Percentiles rank a stretch among this genome's conserved stretches.
Conservation (phyloP, 1,140 invertebrate genomes). For the Drosophila pachea region DNA sequence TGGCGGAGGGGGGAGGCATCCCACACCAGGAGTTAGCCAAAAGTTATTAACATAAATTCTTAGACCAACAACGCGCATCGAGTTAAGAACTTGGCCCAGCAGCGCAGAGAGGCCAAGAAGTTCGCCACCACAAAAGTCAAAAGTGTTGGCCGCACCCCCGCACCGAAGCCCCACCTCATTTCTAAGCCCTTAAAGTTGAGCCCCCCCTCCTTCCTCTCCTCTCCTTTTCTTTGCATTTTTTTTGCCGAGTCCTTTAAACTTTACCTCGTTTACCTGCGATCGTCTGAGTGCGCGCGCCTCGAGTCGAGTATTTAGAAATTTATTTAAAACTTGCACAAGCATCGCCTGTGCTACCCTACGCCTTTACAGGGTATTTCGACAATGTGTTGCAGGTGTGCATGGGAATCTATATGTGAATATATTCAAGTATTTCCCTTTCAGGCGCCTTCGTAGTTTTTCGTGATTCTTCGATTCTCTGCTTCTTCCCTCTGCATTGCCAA, state of each 20-base stretch:
- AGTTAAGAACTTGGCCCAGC: conserved; percentile 29
- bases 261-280: conserved; percentile 70
- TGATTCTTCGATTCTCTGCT: too few species aligned
- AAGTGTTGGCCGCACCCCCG: conserved; percentile 56
- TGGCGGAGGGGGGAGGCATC: conserved; percentile 28
- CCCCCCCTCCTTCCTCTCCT: conserved; percentile 26
- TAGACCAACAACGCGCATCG: conserved; percentile 49
- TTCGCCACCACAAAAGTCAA: conserved; percentile 70
- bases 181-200: conserved; percentile 48
- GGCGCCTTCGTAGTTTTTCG: too few species aligned
- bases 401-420: too few species aligned
- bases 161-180: conserved; percentile 19
- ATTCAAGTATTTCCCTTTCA: too few species aligned
- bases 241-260: conserved; percentile 59
- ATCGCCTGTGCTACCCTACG: not conserved
- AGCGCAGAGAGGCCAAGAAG: conserved; percentile 35
- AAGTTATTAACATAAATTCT: conserved; percentile 76
- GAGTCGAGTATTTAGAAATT: conserved; percentile 72
- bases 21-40: conserved; percentile 27
- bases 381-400: too few species aligned
- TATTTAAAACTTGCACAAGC: conserved; percentile 65
- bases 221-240: conserved; percentile 21
- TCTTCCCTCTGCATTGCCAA: too few species aligned
- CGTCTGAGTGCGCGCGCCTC: conserved; percentile 53
- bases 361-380: not conserved